These are phyloP conservation scores for Amblyteles armatorius DNA, from an alignment of 2,888 invertebrate genomes.

Conservation along the genomic window DNA sequence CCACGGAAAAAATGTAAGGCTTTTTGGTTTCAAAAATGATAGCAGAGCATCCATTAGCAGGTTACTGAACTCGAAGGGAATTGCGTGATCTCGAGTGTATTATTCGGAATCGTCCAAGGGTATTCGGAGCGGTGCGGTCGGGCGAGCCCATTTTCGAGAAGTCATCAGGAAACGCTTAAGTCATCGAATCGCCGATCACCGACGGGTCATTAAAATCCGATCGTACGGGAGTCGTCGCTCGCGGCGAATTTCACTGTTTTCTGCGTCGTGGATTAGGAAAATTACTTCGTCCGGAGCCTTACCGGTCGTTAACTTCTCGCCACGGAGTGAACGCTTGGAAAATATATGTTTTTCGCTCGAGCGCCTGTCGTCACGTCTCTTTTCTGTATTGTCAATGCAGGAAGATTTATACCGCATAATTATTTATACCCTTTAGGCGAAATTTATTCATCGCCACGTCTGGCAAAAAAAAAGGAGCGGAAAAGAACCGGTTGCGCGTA, in stretches of 20 bases:
- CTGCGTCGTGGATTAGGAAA: conserved; percentile 11
- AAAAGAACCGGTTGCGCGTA: neutral
- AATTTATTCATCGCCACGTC: conserved; percentile 51
- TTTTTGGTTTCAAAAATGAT: neutral
- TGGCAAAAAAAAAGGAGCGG: neutral
- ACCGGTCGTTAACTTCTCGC: neutral
- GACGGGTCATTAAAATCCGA: conserved; percentile 49
- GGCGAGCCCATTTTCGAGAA: conserved; percentile 19
- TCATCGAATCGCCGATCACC: neutral
- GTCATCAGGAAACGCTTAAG: conserved; percentile 33
- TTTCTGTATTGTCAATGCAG: conserved; percentile 2
- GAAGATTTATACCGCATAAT: conserved; percentile 43
- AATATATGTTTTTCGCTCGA: neutral
- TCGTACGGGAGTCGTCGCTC: conserved; percentile 2
- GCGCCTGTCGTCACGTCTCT: neutral
- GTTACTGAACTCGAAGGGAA: conserved; percentile 8
- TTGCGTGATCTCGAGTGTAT: neutral
- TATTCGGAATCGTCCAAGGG: neutral
- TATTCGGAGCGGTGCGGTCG: neutral
- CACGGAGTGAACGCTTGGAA: neutral
- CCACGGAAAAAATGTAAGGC: neutral
- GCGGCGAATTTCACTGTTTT: conserved; percentile 17
- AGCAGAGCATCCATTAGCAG: neutral
- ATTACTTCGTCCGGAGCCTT: conserved; percentile 16
- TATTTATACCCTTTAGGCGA: conserved; percentile 8